Evolutionary conservation across 2,113 vertebrate species (phyloP).

Genomic region (Poicephalus meyeri): DNA sequence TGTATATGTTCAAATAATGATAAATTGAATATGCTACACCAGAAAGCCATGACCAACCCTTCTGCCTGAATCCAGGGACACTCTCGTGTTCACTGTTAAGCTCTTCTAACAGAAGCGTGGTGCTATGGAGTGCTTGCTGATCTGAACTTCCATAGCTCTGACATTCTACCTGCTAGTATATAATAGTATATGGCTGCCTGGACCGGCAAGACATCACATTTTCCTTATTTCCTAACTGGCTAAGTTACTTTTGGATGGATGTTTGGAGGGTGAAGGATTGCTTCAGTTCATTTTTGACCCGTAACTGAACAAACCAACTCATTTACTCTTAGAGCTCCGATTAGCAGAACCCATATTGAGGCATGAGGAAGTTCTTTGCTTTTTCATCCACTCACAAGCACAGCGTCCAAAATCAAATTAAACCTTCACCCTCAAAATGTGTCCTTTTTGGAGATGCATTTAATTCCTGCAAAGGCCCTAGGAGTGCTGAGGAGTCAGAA

Average conservation of each 20-base stretch:
- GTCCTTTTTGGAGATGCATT: slow-evolving; percentile 16
- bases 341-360: background rate
- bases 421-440: slow-evolving; percentile 22
- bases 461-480: slow-evolving; percentile 1
- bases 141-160: background rate
- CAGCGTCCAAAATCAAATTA: slow-evolving; percentile 15
- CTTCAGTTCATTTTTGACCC: slow-evolving; percentile 7
- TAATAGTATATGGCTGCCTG: background rate
- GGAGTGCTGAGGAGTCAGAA: slow-evolving; percentile 55
- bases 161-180: background rate
- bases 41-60: background rate
- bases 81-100: background rate
- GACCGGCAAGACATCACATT: background rate
- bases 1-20: background rate
- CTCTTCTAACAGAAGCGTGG: background rate
- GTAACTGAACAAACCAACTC: background rate
- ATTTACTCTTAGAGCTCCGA: background rate
- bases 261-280: background rate
- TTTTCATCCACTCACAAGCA: background rate
- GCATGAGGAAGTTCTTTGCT: slow-evolving; percentile 4
- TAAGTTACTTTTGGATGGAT: background rate
- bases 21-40: background rate
- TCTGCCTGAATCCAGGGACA: background rate
- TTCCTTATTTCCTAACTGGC: background rate
- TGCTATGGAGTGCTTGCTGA: background rate